Conservation (phyloP, 2,888 invertebrate genomes). For the Lithosia quadra region DNA sequence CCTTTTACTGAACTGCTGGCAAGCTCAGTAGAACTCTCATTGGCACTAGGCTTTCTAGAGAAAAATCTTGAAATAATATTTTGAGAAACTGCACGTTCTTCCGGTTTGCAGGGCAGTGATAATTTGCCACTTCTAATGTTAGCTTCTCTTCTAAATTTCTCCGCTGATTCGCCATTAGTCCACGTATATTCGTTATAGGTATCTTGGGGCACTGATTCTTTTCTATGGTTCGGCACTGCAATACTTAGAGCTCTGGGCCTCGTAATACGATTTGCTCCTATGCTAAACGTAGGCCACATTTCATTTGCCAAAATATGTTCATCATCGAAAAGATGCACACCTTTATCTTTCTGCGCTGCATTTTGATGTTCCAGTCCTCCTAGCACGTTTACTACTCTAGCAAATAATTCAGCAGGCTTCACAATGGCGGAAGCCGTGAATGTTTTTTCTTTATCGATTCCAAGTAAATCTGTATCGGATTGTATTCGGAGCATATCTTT, state of each 20-base stretch:
- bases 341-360: slow-evolving; percentile 81
- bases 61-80: slow-evolving; percentile 71
- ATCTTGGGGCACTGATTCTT: slow-evolving; percentile 74
- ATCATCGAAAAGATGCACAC: slow-evolving; percentile 91
- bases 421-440: slow-evolving; percentile 91
- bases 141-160: slow-evolving; percentile 86
- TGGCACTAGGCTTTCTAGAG: slow-evolving; percentile 70
- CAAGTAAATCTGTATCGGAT: slow-evolving; percentile 92
- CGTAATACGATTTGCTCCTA: slow-evolving; percentile 79
- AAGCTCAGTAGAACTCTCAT: slow-evolving; percentile 72
- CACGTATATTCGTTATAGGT: slow-evolving; percentile 88
- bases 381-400: slow-evolving; percentile 92
- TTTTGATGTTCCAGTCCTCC: slow-evolving; percentile 87
- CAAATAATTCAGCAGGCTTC: slow-evolving; percentile 91
- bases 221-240: slow-evolving; percentile 81
- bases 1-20: slow-evolving; percentile 75
- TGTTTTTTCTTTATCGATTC: slow-evolving; percentile 93
- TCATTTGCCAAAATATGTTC: slow-evolving; percentile 92
- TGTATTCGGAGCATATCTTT: slow-evolving; percentile 88
- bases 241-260: slow-evolving; percentile 89
- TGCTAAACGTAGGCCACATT: slow-evolving; percentile 85
- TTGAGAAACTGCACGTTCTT: slow-evolving; percentile 60
- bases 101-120: slow-evolving; percentile 70
- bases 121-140: slow-evolving; percentile 78
- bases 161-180: slow-evolving; percentile 89